Evolutionary conservation across 2,888 invertebrate genomes (phyloP).

Genomic region (Athetis lepigone): DNA sequence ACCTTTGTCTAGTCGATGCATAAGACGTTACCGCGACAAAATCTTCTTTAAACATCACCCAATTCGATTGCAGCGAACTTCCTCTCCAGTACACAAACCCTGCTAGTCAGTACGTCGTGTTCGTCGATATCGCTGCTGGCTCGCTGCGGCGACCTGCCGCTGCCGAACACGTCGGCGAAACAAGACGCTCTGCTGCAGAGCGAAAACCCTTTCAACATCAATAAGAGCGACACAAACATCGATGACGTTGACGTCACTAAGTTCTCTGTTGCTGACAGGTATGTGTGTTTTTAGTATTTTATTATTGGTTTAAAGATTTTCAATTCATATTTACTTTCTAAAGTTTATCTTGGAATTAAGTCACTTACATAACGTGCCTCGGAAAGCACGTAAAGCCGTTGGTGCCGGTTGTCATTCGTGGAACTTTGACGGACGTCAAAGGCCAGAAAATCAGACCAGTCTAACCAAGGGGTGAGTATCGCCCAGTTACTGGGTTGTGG

Average conservation of each 20-base stretch:
- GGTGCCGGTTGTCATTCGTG: too few relatives aligned
- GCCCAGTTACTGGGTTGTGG: too few relatives aligned
- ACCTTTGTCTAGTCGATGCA: too few relatives aligned
- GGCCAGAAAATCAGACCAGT: too few relatives aligned
- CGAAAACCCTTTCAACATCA: slow-evolving; percentile 81
- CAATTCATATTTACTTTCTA: too few relatives aligned
- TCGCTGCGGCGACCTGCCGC: slow-evolving; percentile 92
- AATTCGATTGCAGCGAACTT: slow-evolving; percentile 92
- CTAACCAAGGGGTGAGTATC: too few relatives aligned
- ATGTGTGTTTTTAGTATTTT: background rate
- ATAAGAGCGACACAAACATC: slow-evolving; percentile 66
- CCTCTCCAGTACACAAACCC: slow-evolving; percentile 91
- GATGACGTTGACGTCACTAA: slow-evolving; percentile 89
- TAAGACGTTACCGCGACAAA: too few relatives aligned
- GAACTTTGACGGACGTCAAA: too few relatives aligned
- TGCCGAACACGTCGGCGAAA: slow-evolving; percentile 85
- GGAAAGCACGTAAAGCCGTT: too few relatives aligned
- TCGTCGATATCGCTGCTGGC: slow-evolving; percentile 93
- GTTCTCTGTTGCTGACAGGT: slow-evolving; percentile 92
- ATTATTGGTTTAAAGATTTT: background rate
- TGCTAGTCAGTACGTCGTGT: slow-evolving; percentile 93
- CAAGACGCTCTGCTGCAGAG: slow-evolving; percentile 79
- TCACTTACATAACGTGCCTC: too few relatives aligned
- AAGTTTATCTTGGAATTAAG: too few relatives aligned
- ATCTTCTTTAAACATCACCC: too few relatives aligned